Evolutionary conservation across 2,888 invertebrate species (phyloP), one percentile per base, ranked within the genome.

Genomic region (Melinaea marsaeus): DNA sequence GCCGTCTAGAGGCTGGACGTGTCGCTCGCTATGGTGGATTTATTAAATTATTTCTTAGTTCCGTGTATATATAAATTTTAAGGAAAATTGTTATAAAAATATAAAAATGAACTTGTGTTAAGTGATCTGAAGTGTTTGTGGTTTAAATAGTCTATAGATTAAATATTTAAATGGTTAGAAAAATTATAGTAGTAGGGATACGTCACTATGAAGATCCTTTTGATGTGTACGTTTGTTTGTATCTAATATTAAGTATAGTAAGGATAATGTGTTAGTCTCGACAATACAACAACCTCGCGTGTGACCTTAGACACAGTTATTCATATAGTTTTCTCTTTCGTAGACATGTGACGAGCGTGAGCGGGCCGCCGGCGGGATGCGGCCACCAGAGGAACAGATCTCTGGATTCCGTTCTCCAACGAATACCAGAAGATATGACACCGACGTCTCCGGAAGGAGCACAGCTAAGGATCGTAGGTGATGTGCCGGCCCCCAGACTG

Each of bases 361-460:
- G 77, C 65, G 88, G 88, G 79, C 89, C 89, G 83, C 87, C 89
- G 58, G 83, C 88, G 68, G 90, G 88, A 87, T 89, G 94, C 71
- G 93, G 94, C 76, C 96, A 96, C 83, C 97, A 97, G 87, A 93
- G 97, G 75, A 97, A 97, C 91, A 94, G 97, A 72, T 97, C 97
- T 81, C 90, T 97, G 83, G 97, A 97, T 85, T 97, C 97, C 64
- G 97, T 96, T 66, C 92, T 97, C 70, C 97, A 97, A 84, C 92
- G 96, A 84, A 97, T 97, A 81, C 97, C 97, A 67, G 97, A 97
- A 92, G 96, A 90, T 75, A 95, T 79, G 94, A 95, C 89, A 91
- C 91, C 86, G 76, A 90, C 85, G 66, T 90, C 85, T 71, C 89
- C 85, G 76, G 88, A 88, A 74, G 86, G 86, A 66, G 85, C 81